Base-by-base conservation (phyloP, 2,113 vertebrate species). In the Piaya cayana region DNA sequence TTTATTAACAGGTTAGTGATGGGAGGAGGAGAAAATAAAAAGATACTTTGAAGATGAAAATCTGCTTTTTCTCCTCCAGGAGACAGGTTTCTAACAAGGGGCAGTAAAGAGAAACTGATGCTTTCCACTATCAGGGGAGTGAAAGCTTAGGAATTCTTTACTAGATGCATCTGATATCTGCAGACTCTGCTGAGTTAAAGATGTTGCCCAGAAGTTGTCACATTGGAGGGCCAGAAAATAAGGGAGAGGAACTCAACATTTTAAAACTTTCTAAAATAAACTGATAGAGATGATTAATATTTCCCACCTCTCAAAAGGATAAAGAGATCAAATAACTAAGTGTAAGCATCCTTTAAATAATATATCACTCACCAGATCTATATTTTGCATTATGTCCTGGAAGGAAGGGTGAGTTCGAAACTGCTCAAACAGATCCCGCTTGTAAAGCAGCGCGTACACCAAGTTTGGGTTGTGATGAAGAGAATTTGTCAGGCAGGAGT, bases 341-440 rank as follows among this genome's bases (percentile, higher is more conserved):
- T 11, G 37, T 15, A 76, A 49, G 39, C 52, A 30, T 1, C 53
- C 68, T 11, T 43, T 27, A 63, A 43, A 14, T 13, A 30, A 39
- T 0, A 2, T 14, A 29, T 9, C 69, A 93, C 99, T 98, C 91
- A 99, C 99, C 98, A 99, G 98, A 85, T 99, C 99, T 52, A 99
- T 98, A 94, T 99, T 99, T 88, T 99, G 99, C 99, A 99, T 99
- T 96, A 99, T 98, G 97, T 99, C 99, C 96, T 99, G 99, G 98
- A 99, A 99, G 75, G 99, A 99, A 9, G 99, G 99, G 91, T 99
- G 99, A 21, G 98, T 99, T 74, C 98, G 98, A 83, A 99, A 99
- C 90, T 99, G 99, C 96, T 99, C 99, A 9, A 99, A 99, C 39
- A 99, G 99, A 88, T 99, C 99, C 29, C 99, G 97, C 97, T 99